phyloP scores from a whole-genome alignment of 2,888 invertebrate species.

The Drosophila nigricruria region DNA sequence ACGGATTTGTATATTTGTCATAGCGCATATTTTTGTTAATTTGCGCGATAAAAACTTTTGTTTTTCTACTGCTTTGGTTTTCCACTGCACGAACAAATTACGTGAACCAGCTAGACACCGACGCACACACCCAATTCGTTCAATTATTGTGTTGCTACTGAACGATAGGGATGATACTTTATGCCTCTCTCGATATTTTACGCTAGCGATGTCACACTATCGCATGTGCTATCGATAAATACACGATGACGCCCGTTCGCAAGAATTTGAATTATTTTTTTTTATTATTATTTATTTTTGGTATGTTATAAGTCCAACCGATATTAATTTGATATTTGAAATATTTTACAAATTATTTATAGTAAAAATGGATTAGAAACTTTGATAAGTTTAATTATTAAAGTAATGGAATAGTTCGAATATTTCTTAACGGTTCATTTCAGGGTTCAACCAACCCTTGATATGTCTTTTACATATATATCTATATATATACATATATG shows the following conservation, averaged over 20 bases:
- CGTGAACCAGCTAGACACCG: conserved; percentile 33
- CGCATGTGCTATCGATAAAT: conserved; percentile 28
- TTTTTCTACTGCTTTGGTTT: conserved; percentile 32
- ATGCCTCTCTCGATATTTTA: conserved; percentile 5
- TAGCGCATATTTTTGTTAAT: conserved; percentile 32
- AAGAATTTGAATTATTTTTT: conserved; percentile 20
- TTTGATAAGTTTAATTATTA: neutral
- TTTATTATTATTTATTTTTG: neutral
- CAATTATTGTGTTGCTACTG: conserved; percentile 52
- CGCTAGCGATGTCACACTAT: conserved; percentile 5
- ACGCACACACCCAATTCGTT: conserved; percentile 44
- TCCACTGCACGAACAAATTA: conserved; percentile 52
- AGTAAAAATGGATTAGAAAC: neutral
- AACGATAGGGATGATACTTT: conserved; percentile 41
- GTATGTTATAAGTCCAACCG: neutral
- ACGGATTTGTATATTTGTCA: conserved; percentile 32
- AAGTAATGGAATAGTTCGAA: neutral
- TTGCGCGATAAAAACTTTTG: conserved; percentile 29
- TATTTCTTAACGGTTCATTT: conserved; percentile 4
- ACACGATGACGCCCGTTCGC: conserved; percentile 14
- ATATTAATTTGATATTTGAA: neutral
- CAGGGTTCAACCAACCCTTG: conserved; percentile 45
- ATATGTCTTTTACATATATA: neutral
- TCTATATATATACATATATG: neutral
- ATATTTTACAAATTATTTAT: neutral